Base-by-base conservation (phyloP, 2,797 vertebrate genomes). In the Myotis daubentonii region DNA sequence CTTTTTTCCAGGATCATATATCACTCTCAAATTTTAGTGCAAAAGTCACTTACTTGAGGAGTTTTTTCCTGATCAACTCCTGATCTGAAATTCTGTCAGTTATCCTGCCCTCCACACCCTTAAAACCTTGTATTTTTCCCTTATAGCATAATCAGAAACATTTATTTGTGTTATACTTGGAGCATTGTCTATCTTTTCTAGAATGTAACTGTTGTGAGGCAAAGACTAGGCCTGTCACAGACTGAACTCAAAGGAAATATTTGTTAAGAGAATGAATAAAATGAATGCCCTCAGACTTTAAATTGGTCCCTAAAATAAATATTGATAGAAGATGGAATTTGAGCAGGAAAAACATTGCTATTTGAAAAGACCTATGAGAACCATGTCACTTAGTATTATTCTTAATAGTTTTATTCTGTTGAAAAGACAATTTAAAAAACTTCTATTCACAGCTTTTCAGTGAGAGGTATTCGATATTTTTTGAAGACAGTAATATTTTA, bases 251-350 rank as follows among this genome's bases (percentile, higher is more conserved):
- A 47, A 79, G 79, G 79, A 93, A 95, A 93, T 74, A 70, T 87
- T 87, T 78, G 78, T 93, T 94, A 95, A 93, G 80, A 94, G 80
- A 95, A 95, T 89, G 80, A 93, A 87, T 95, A 95, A 93, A 95
- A 92, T 60, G 47, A 80, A 95, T 70, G 89, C 89, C 36, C 12
- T 83, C 23, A 62, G 74, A 70, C 92, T 96, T 94, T 72, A 84
- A 95, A 94, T 97, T 95, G 66, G 60, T 70, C 33, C 76, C 75
- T 83, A 76, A 84, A 96, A 89, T 85, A 95, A 96, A 94, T 87
- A 94, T 80, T 93, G 81, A 81, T 82, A 65, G 57, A 84, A 95
- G 76, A 75, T 85, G 55, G 76, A 20, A 57, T 57, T 49, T 95
- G 80, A 68, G 11, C 53, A 71, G 71, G 53, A 84, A 91, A 72